Evolutionary conservation across 2,888 invertebrate genomes (phyloP).

Genomic region (Ischnura elegans): DNA sequence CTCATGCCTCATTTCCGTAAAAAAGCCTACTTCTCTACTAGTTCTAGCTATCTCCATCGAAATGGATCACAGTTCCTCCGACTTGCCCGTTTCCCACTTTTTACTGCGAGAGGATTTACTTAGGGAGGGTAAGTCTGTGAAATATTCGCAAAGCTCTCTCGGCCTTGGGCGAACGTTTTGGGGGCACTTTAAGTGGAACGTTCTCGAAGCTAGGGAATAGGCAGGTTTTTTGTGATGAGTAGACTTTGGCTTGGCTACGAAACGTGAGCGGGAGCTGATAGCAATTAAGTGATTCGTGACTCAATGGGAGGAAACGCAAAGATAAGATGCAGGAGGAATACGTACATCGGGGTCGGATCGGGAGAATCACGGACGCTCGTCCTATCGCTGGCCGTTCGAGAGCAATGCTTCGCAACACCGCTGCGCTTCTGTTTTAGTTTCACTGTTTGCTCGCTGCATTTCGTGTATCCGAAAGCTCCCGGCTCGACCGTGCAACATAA

Average conservation of each 20-base stretch:
- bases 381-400: not conserved
- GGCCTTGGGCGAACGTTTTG: too few relatives aligned
- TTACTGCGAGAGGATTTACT: too few relatives aligned
- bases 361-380: not conserved
- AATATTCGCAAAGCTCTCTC: too few relatives aligned
- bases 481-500: not conserved
- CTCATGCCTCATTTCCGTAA: too few relatives aligned
- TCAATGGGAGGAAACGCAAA: constrained; percentile 1
- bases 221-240: too few relatives aligned
- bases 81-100: too few relatives aligned
- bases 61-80: too few relatives aligned
- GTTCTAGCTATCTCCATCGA: too few relatives aligned
- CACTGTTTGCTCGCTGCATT: not conserved
- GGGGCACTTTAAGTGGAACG: not conserved
- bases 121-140: too few relatives aligned
- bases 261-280: not conserved
- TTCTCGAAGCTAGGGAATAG: too few relatives aligned
- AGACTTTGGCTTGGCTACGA: not conserved
- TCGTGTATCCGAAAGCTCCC: not conserved
- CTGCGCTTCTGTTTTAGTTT: not conserved
- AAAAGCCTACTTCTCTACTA: too few relatives aligned
- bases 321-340: not conserved
- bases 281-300: not conserved
- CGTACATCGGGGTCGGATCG: not conserved
- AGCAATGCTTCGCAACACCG: too few relatives aligned